Evolutionary conservation across 1,140 invertebrate genomes (phyloP), one percentile per base, ranked within the genome.

Genomic region (Brachionus paranguensis): DNA sequence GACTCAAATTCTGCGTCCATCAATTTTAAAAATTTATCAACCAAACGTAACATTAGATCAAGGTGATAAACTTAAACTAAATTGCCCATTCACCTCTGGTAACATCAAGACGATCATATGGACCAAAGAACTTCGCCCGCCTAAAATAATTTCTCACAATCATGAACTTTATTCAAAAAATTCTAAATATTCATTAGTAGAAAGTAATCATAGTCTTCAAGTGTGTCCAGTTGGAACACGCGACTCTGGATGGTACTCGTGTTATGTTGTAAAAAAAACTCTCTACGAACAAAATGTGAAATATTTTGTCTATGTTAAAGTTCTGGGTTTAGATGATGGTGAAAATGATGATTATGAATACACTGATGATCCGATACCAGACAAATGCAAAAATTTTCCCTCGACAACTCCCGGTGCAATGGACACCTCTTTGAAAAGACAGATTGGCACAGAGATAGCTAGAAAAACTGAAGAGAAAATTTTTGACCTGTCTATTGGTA

Each of bases 211-310:
- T 29, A 76, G 24, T 50, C 47, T 81, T 10, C 33, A 81, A 45
- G 64, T 81, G 8, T 81, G 78, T 64, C 78, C 53, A 11, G 53
- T 81, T 81, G 17, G 24, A 60, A 1, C 29, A 8, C n/a, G n/a
- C 45, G 78, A 81, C n/a, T 43, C 78, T n/a, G 78, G 78, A 20
- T 81, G 78, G 78, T 81, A 81, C 14, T 81, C 78, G 64, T 81
- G 78, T 47, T 81, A 81, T 64, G 41, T 81, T 20, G 78, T 81
- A 14, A 60, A 45, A 60, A 24, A 64, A 17, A 41, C 37, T 45
- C 5, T 45, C 8, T 29, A 24, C 12, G 78, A 68, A 60, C 78
- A 60, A 60, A 81, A 81, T 68, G 53, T 33, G 12, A 81, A 81
- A 33, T 81, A 64, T 68, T 68, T 64, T 64, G 60, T 64, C 2